Evolutionary conservation across 2,888 invertebrate species (phyloP), one percentile per base, ranked within the genome.

Genomic region (Anarsia innoxiella): DNA sequence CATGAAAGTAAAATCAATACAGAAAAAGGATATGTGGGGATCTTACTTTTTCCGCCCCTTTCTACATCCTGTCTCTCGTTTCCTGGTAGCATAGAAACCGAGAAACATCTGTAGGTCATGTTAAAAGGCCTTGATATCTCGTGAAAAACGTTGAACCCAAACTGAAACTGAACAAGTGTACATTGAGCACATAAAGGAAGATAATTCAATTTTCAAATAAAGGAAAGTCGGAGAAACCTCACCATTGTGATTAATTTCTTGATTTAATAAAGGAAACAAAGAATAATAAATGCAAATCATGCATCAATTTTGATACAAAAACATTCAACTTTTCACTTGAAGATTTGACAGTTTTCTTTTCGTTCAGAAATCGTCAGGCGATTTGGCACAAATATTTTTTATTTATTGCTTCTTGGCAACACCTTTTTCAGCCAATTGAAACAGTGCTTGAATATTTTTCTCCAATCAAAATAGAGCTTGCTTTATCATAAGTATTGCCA

Each of bases 51-150:
- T 52, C 97, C 97, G 56, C 98, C 97, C 58, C 93, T 89, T 83
- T 98, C 97, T 2, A 98, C 96, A 72, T 97, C 96, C 59, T 94
- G 93, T 38, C 97, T 88, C 62, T 97, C 97, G 66, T 94, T 95
- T 34, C 96, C 96, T 27, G 96, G 96, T 36, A 97, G 77, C 96
- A 98, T 96, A 6, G 96, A 95, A 1, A 97, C 96, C 1, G 97
- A 97, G 79, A 90, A 97, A 70, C 96, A 97, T 79, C 91, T 89
- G 70, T 96, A 98, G 29, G 92, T 92, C 56, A 91, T 91, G 58
- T 91, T 92, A 66, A 95, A 95, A 13, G 91, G 92, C 42, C 94
- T 88, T 26, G 92, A 90, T 42, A 91, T 89, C 56, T 94, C 94
- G 52, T 93, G 93, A 68, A 95, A 95, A 89, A 95, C 91, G 72